phyloP scores from a whole-genome alignment of 2,113 vertebrate species.

The Galemys pyrenaicus region DNA sequence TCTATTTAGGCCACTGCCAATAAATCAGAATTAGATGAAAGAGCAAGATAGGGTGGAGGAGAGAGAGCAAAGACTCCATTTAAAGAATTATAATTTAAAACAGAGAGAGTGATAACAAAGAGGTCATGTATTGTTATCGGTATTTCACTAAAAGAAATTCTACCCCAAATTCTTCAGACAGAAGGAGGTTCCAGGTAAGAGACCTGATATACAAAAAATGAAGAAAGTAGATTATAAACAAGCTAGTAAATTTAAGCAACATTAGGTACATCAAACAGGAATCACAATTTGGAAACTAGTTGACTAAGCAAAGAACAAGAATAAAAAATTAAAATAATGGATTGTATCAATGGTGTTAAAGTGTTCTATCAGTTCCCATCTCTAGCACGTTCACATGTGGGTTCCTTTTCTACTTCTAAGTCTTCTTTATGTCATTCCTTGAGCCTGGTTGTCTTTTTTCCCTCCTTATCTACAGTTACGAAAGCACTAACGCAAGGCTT shows the following conservation, averaged over 20 bases:
- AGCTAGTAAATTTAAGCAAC: not conserved
- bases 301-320: not conserved
- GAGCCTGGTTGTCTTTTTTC: not conserved
- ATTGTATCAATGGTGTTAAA: not conserved
- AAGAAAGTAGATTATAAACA: not conserved
- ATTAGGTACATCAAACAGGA: not conserved
- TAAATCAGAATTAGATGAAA: not conserved
- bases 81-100: not conserved
- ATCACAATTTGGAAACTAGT: not conserved
- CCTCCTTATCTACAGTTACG: not conserved
- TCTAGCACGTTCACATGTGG: not conserved
- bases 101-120: not conserved
- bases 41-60: not conserved
- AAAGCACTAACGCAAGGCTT: not conserved
- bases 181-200: not conserved
- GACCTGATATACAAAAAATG: not conserved
- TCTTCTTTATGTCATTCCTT: not conserved
- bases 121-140: not conserved
- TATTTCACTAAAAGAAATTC: not conserved
- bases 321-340: not conserved
- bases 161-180: not conserved
- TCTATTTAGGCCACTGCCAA: not conserved
- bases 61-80: not conserved
- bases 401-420: fast-evolving
- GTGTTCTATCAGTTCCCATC: no score